phyloP scores from a whole-genome alignment of 2,888 invertebrate genomes.

The Lepetodrilus schrolli region DNA sequence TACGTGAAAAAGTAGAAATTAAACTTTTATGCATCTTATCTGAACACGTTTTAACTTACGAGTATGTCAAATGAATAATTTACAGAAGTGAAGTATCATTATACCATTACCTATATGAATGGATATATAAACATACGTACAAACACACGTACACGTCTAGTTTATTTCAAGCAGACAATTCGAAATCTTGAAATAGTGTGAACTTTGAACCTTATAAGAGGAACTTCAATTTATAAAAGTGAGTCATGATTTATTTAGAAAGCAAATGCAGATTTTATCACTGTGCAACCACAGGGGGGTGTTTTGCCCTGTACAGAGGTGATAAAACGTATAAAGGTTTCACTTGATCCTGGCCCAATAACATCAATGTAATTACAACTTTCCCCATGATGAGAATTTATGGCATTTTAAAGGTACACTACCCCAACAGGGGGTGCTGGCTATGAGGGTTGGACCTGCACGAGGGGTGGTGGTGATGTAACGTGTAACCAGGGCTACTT shows the following conservation, averaged over 20 bases:
- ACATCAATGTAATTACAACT: constrained; percentile 18
- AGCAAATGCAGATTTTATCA: not conserved
- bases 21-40: too few relatives aligned
- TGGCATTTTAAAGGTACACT: not conserved
- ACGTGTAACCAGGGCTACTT: not conserved
- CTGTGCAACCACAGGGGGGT: not conserved
- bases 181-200: not conserved
- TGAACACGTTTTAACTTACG: too few relatives aligned
- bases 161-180: not conserved
- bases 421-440: not conserved
- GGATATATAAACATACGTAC: too few relatives aligned
- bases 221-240: not conserved
- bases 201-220: not conserved
- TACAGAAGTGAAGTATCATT: too few relatives aligned
- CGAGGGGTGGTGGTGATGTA: not conserved
- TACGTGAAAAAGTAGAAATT: too few relatives aligned
- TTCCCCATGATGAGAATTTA: not conserved
- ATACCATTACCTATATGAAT: too few relatives aligned
- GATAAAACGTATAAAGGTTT: constrained; percentile 10
- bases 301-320: not conserved
- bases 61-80: too few relatives aligned
- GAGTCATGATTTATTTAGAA: not conserved
- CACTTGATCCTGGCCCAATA: not conserved
- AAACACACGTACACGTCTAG: too few relatives aligned
- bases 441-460: not conserved